A percentile compares a stretch with the other conserved stretches of the same genome.
Conservation (phyloP, 1,140 invertebrate species). For the Idris sp. region DNA sequence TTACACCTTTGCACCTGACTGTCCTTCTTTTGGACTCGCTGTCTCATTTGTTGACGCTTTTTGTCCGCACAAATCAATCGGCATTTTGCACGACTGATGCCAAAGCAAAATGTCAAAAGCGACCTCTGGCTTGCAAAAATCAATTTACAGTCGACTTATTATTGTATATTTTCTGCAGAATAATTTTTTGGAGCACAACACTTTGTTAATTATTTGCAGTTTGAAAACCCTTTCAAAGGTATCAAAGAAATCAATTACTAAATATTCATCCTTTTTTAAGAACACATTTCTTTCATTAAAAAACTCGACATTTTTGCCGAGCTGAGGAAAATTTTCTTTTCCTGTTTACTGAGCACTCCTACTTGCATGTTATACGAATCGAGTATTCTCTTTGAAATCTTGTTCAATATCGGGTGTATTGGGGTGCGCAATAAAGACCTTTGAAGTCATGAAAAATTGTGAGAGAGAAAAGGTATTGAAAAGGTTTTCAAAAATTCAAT, state of each 20-base stretch:
- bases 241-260: neutral
- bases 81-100: slow-evolving; percentile 49
- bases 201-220: too few species aligned
- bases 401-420: slow-evolving; percentile 58
- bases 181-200: too few species aligned
- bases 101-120: slow-evolving; percentile 54
- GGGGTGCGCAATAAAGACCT: slow-evolving; percentile 14
- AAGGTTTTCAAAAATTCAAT: slow-evolving; percentile 39
- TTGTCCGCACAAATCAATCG: slow-evolving; percentile 30
- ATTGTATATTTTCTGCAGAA: slow-evolving; percentile 5
- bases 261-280: slow-evolving; percentile 31
- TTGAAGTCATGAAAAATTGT: slow-evolving; percentile 51
- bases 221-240: too few species aligned
- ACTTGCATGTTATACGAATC: slow-evolving; percentile 43
- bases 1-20: slow-evolving; percentile 57
- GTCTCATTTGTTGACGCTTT: slow-evolving; percentile 30
- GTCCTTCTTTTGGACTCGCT: slow-evolving; percentile 11
- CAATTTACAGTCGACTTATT: slow-evolving; percentile 38
- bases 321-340: slow-evolving; percentile 51
- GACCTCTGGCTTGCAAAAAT: slow-evolving; percentile 15
- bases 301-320: slow-evolving; percentile 36
- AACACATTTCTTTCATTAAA: slow-evolving; percentile 15
- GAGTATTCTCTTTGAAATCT: slow-evolving; percentile 59
- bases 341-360: slow-evolving; percentile 56
- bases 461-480: slow-evolving; percentile 32